Evolutionary conservation across 2,888 invertebrate genomes (phyloP).

Genomic region (Smittia aterrima): DNA sequence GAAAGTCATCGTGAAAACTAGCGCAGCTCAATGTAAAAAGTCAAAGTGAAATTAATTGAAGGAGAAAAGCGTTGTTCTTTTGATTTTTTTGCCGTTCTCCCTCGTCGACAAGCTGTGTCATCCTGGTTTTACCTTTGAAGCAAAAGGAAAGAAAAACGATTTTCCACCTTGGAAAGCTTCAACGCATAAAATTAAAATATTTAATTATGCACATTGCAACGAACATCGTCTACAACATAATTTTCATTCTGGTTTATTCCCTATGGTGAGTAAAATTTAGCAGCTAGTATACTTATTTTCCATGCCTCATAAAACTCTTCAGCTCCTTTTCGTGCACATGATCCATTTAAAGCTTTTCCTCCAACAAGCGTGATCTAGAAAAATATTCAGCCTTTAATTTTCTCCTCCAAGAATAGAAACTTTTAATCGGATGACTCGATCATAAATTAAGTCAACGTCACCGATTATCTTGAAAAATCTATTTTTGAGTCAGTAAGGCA

Average conservation of each 20-base stretch:
- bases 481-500: too few relatives aligned
- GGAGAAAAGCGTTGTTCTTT: conserved; percentile 8
- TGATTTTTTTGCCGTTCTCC: conserved; percentile 2
- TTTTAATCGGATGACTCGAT: too few relatives aligned
- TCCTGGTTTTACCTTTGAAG: not conserved
- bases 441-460: too few relatives aligned
- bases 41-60: conserved; percentile 38
- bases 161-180: not conserved
- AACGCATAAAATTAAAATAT: conserved; percentile 34
- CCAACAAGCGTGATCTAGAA: not conserved
- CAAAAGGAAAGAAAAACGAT: not conserved
- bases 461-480: too few relatives aligned
- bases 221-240: conserved; percentile 35
- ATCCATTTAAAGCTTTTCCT: not conserved
- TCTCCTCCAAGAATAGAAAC: too few relatives aligned
- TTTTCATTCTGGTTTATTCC: conserved; percentile 36
- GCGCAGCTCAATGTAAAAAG: conserved; percentile 26
- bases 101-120: not conserved
- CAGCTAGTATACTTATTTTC: not conserved
- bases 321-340: not conserved
- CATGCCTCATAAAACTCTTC: not conserved
- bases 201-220: conserved; percentile 39
- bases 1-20: not conserved
- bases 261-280: conserved; percentile 30
- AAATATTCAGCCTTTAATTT: too few relatives aligned